Base-by-base conservation (phyloP, 2,797 vertebrate species). In the Prunella strophiata region DNA sequence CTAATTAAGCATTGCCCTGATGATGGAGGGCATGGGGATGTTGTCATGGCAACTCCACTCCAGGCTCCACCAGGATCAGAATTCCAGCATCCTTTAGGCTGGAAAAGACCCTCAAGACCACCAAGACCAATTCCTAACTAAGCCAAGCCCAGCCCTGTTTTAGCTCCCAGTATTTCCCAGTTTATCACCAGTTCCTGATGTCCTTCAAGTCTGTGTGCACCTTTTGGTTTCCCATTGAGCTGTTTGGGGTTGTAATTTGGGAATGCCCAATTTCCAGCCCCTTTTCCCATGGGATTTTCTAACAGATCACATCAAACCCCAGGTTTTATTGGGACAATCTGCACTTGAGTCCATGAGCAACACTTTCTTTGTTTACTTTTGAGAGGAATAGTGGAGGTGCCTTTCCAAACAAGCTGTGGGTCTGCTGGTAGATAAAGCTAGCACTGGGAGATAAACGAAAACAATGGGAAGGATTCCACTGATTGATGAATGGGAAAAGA, bases 41-140 rank as follows among this genome's bases (percentile, higher is more conserved):
- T 36, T 65, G 34, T 54, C 73, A 27, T 15, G 70, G 68, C 68
- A 88, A 16, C 20, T 0, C 11, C 34, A 30, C 27, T 23, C 45
- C 42, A 19, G 1, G 14, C 63, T 68, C 67, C 59, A 25, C 34
- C 52, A 7, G 47, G 57, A 51, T 22, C 52, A 29, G 16, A 38
- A 73, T 66, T 42, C 27, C 16, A 3, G 16, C 15, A 27, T 72
- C 13, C 2, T 22, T 66, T 7, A 34, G 68, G 68, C 38, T 52
- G 52, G 45, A 52, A 40, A 59, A 52, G 27, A 11, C 7, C 19
- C 52, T 34, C 14, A 3, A 43, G 27, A 21, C 11, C 48, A 22
- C 1, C 8, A 2, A 58, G 59, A 25, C 22, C 68, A 22, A 0
- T 8, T 58, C 29, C 18, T 2, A 10, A 4, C 27, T 3, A 10